Evolutionary conservation across 1,140 invertebrate genomes (phyloP), one percentile per base, ranked within the genome.

Genomic region (Prorops nasuta): DNA sequence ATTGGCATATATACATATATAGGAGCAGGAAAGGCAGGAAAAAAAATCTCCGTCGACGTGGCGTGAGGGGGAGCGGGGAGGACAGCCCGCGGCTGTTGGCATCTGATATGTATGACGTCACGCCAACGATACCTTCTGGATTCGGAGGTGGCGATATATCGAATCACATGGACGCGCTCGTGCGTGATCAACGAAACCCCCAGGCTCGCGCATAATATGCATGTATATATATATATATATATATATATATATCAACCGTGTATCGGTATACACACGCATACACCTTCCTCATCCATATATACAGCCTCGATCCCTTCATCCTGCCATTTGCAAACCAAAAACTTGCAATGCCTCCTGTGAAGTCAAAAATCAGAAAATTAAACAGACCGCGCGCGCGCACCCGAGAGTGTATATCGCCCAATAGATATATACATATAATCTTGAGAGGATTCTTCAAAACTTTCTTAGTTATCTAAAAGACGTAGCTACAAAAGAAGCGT

Each of bases 71-170:
- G 39, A 19, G 34, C 21, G 31, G 40, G 16, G 21, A 24, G 15
- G 31, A 15, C 22, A 15, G 20, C 54, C 44, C 48, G 42, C 20
- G 51, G 52, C 59, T 53, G 39, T 35, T 36, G 48, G 40, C 58
- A 64, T 64, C 58, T 45, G 63, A 64, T 63, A 63, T 63, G 58
- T 64, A 63, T 64, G 63, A 64, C 63, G 32, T 55, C 49, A 44
- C 35, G 38, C 44, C 36, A 46, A 35, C 52, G 55, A 60, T 58
- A 64, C 52, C 51, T 60, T 63, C 60, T 42, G 28, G 41, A 58
- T 59, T 56, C 53, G 54, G 35, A 10, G 28, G 49, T 41, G 49
- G 20, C 54, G 48, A 56, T 57, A 51, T 63, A 64, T 56, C 35
- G 54, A 51, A 60, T 54, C 41, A 34, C 16, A 15, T 35, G 22